A percentile compares a stretch with the other conserved stretches of the same genome.
These are phyloP conservation scores for Abramis brama DNA, from an alignment of 2,113 vertebrate genomes.

Conservation along the genomic window DNA sequence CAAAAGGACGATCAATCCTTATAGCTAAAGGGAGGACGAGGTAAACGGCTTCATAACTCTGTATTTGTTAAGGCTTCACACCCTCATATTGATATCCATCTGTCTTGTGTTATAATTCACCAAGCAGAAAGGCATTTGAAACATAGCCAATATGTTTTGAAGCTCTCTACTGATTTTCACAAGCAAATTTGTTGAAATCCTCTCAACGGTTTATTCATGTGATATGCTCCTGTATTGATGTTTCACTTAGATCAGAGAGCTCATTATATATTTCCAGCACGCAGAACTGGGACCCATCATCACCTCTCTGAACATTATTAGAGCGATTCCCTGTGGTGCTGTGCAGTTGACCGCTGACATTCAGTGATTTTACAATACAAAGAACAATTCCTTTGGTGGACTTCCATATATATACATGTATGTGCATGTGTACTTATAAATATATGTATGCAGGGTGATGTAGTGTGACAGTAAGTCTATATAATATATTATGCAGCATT, in stretches of 20 bases:
- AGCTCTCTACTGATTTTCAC: slow-evolving; percentile 59
- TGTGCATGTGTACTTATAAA: slow-evolving; percentile 21
- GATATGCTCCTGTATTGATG: slow-evolving; percentile 62
- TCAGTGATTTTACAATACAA: slow-evolving; percentile 21
- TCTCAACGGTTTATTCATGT: slow-evolving; percentile 52
- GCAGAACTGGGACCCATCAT: slow-evolving; percentile 54
- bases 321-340: slow-evolving; percentile 67
- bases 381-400: not conserved
- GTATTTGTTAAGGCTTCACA: not conserved
- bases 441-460: not conserved
- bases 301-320: slow-evolving; percentile 58
- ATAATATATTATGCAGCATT: not conserved
- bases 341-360: slow-evolving; percentile 59
- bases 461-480: not conserved
- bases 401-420: not conserved
- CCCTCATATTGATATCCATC: slow-evolving; percentile 56
- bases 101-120: slow-evolving; percentile 53
- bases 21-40: not conserved
- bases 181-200: slow-evolving; percentile 54
- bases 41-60: slow-evolving; percentile 11
- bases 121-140: slow-evolving; percentile 59
- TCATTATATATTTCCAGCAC: slow-evolving; percentile 57
- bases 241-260: slow-evolving; percentile 63
- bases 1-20: not conserved
- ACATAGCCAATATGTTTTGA: slow-evolving; percentile 67